phyloP scores from a whole-genome alignment of 2,113 vertebrate genomes.

The Gobiocypris rarus region DNA sequence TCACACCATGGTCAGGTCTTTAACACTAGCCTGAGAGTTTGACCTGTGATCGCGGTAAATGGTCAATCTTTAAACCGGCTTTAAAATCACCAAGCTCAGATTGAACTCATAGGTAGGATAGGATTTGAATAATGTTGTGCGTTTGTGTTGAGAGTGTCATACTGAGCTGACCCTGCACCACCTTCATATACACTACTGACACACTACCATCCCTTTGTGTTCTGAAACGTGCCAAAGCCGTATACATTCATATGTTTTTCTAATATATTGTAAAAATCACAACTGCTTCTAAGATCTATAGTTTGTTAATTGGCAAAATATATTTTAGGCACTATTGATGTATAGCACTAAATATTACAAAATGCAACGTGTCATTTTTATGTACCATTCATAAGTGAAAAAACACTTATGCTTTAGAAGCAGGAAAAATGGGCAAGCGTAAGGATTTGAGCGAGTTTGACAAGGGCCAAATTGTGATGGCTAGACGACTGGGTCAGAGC shows the following conservation, averaged over 20 bases:
- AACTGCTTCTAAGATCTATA: not conserved
- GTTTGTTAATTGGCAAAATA: not conserved
- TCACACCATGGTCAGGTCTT: conserved; percentile 50
- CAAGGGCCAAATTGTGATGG: no score
- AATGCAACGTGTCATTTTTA: no score
- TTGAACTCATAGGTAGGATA: not conserved
- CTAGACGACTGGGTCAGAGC: no score
- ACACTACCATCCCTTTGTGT: not conserved
- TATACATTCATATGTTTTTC: no score
- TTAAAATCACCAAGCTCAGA: not conserved
- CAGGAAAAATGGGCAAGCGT: no score
- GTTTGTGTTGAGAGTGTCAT: not conserved
- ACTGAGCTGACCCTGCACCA: conserved; percentile 2
- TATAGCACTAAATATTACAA: not conserved
- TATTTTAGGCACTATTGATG: not conserved
- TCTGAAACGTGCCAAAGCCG: not conserved
- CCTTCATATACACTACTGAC: not conserved
- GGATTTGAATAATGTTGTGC: not conserved
- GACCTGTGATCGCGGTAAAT: conserved; percentile 50
- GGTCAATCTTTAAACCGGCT: conserved; percentile 73
- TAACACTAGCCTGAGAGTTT: conserved; percentile 68
- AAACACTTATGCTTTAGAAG: no score
- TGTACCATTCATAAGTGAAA: no score
- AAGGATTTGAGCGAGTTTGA: no score
- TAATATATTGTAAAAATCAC: no score